phyloP scores from a whole-genome alignment of 2,113 vertebrate genomes.

The Otis tarda region DNA sequence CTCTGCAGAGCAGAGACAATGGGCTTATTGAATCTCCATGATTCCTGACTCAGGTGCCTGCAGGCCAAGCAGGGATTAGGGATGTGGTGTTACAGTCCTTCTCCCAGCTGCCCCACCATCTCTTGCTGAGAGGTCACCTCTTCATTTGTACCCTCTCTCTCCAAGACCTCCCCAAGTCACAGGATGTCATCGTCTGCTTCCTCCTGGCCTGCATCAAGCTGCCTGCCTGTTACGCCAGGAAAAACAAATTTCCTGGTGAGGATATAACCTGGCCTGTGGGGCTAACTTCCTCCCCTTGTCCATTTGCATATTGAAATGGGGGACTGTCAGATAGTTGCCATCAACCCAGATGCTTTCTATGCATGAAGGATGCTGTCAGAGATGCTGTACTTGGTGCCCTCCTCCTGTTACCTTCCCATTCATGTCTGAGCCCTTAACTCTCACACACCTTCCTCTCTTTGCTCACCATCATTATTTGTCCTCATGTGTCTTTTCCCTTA shows the following conservation, averaged over 20 bases:
- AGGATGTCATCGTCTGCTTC: not conserved
- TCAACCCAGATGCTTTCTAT: not conserved
- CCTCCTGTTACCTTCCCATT: not conserved
- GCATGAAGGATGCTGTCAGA: not conserved
- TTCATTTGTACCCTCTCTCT: not conserved
- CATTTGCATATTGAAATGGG: not conserved
- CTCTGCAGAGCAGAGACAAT: not conserved
- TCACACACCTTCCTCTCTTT: not conserved
- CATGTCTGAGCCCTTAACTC: not conserved
- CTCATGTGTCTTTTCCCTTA: not conserved
- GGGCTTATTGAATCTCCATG: not conserved
- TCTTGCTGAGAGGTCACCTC: not conserved
- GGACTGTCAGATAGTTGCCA: not conserved
- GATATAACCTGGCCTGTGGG: not conserved
- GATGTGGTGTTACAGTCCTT: not conserved
- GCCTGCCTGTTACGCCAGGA: fast-evolving
- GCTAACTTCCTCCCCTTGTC: not conserved
- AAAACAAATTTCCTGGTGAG: not conserved
- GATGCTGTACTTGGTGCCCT: not conserved
- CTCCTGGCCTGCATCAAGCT: not conserved
- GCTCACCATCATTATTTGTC: not conserved
- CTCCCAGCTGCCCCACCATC: not conserved
- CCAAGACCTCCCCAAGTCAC: not conserved
- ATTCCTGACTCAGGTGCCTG: not conserved
- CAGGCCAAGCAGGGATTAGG: not conserved